Evolutionary conservation across 2,888 invertebrate species (phyloP), one percentile per base, ranked within the genome.

Genomic region (Morpho deidamia): DNA sequence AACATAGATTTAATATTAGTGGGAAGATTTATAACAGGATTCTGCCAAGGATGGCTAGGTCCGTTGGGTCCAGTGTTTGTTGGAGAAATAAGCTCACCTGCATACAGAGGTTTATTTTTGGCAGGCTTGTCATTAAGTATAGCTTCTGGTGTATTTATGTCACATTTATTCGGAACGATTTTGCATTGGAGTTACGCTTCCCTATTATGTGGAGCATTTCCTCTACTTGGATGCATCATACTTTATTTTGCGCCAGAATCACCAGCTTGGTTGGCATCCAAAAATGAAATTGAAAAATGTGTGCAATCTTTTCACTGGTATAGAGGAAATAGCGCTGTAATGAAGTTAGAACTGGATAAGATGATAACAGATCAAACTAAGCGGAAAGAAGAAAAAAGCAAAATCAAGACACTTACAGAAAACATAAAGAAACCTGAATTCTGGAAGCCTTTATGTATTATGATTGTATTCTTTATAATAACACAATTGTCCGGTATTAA

Each of bases 401-500:
- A 86, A 67, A 54, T 81, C 7, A 67, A 78, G 62, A 78, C 78
- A 11, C 67, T 91, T 12, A 65, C 69, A 7, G 67, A 66, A 10
- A 90, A 90, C 58, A 81, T 91, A 8, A 81, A 75, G 44, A 87
- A 88, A 56, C 91, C 91, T 0, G 91, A 91, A 65, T 93, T 93
- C 72, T 81, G 91, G 69, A 92, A 91, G 61, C 93, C 93, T 0
- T 72, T 94, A 42, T 70, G 85, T 8, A 91, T 93, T 53, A 91
- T 94, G 79, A 90, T 91, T 55, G 80, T 89, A 1, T 92, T 94
- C 60, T 94, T 95, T 65, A 81, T 92, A 1, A 91, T 92, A 42
- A 92, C 92, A 8, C 94, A 95, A 70, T 90, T 94, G 56, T 92
- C 93, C 8, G 95, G 95, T 23, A 91, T 93, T 7, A 94, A 94